Conservation (phyloP, 2,888 invertebrate species). For the Metopia argyrocephala region DNA sequence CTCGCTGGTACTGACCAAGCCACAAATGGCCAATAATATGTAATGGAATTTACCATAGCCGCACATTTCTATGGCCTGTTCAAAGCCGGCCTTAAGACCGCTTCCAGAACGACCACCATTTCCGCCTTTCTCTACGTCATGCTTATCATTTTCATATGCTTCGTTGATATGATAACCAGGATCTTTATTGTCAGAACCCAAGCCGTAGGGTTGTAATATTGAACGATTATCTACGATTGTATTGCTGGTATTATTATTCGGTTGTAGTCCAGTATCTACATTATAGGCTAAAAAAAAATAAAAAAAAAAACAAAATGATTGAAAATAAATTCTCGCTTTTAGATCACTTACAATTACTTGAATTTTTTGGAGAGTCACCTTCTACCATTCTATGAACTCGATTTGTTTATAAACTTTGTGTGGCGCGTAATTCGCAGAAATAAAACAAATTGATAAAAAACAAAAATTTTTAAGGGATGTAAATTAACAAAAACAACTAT, state of each 20-base stretch:
- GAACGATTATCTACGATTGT: conserved; percentile 74
- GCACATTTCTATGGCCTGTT: conserved; percentile 91
- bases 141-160: conserved; percentile 72
- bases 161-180: conserved; percentile 75
- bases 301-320: neutral
- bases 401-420: conserved; percentile 73
- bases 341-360: conserved; percentile 85
- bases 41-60: conserved; percentile 89
- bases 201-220: conserved; percentile 75
- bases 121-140: conserved; percentile 74
- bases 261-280: conserved; percentile 90
- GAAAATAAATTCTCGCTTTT: neutral
- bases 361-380: conserved; percentile 89
- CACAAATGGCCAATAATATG: conserved; percentile 92
- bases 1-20: conserved; percentile 95
- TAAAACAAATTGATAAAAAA: conserved; percentile 65
- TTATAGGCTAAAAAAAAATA: conserved; percentile 83
- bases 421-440: conserved; percentile 70
- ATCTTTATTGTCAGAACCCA: conserved; percentile 72
- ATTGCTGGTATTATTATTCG: conserved; percentile 85
- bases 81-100: conserved; percentile 90
- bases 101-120: conserved; percentile 76
- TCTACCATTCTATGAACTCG: conserved; percentile 93
- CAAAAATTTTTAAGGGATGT: conserved; percentile 1
- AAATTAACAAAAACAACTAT: conserved; percentile 29